Percentiles rank a stretch among this genome's conserved stretches.
Conservation (phyloP, 2,888 invertebrate genomes). For the Crossocerus cetratus region DNA sequence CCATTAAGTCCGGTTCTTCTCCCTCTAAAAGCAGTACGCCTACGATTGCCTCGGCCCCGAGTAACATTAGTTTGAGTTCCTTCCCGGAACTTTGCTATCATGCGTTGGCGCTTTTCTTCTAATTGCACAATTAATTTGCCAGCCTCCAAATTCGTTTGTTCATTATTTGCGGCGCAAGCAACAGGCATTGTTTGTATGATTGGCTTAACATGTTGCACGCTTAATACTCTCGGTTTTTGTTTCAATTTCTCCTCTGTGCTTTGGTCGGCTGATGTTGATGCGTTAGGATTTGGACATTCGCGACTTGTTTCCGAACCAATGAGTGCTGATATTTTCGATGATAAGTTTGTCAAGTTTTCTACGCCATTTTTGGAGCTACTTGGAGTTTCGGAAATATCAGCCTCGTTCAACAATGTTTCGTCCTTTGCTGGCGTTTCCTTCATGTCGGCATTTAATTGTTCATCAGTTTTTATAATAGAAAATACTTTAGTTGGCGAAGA, state of each 20-base stretch:
- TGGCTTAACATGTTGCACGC: constrained; percentile 17
- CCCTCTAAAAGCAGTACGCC: not conserved
- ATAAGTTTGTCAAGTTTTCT: constrained; percentile 68
- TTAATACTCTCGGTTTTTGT: constrained; percentile 29
- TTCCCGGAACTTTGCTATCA: constrained; percentile 63
- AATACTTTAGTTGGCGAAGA: constrained; percentile 68
- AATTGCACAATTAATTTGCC: constrained; percentile 55
- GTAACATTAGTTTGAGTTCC: constrained; percentile 24
- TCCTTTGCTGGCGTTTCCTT: constrained; percentile 72
- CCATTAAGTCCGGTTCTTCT: not conserved
- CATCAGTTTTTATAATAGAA: constrained; percentile 53
- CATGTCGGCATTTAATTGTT: constrained; percentile 27
- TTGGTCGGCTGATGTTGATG: constrained; percentile 18
- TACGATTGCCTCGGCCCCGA: constrained; percentile 5
- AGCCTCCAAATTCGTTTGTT: constrained; percentile 4
- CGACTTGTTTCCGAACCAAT: constrained; percentile 48
- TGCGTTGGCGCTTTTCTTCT: constrained; percentile 67
- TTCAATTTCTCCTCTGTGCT: constrained; percentile 13
- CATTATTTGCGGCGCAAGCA: not conserved
- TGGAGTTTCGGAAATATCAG: constrained; percentile 72
- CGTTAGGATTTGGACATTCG: constrained; percentile 13
- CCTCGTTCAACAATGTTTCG: constrained; percentile 64
- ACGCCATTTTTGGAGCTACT: constrained; percentile 68
- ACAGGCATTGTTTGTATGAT: not conserved
- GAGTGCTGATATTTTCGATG: constrained; percentile 68